Evolutionary conservation across 1,140 invertebrate genomes (phyloP).

Genomic region (Andrena cerasifolii): DNA sequence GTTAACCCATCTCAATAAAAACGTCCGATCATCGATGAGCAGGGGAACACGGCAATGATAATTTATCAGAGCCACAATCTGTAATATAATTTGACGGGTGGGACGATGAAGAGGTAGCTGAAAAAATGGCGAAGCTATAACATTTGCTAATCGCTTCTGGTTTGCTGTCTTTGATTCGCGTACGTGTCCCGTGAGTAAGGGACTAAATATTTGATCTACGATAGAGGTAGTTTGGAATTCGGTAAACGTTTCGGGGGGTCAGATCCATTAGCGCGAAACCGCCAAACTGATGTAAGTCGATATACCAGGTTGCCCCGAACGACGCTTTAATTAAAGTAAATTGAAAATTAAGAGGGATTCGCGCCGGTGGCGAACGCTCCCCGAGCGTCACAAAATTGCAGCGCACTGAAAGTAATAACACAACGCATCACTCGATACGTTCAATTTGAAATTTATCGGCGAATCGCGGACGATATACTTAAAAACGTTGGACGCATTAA

Average conservation of each 20-base stretch:
- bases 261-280: conserved; percentile 54
- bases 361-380: not conserved
- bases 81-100: no score
- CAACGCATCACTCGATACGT: no score
- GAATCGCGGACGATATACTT: no score
- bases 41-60: no score
- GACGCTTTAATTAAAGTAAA: conserved; percentile 51
- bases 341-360: conserved; percentile 35
- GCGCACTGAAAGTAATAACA: no score
- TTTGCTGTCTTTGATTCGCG: conserved; percentile 20
- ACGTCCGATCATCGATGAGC: not conserved
- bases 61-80: no score
- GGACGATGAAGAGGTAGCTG: no score
- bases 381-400: no score
- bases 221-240: conserved; percentile 36
- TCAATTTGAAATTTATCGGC: no score
- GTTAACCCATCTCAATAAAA: not conserved
- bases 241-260: conserved; percentile 52
- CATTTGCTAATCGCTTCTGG: not conserved
- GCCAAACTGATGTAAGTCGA: conserved; percentile 48
- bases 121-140: no score
- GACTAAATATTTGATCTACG: conserved; percentile 57
- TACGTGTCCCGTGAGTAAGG: conserved; percentile 42
- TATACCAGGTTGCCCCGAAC: conserved; percentile 28
- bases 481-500: no score